Conservation (phyloP, 1,140 invertebrate species). For the Zaprionus vittiger region DNA sequence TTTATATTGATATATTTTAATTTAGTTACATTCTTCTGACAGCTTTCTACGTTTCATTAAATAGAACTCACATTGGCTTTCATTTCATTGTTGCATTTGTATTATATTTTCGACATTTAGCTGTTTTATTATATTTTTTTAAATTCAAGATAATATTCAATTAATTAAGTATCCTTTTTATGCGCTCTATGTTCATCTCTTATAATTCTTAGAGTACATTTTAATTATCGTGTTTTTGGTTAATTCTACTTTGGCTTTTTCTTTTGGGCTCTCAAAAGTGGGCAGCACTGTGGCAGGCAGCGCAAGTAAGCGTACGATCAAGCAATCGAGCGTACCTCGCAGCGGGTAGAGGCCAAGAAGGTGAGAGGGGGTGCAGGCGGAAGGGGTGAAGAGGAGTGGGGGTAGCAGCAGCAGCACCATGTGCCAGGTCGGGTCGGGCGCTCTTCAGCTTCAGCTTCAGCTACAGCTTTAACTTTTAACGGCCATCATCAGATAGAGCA, state of each 20-base stretch:
- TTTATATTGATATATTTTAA: too few relatives aligned
- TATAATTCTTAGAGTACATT: too few relatives aligned
- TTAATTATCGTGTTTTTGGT: background rate
- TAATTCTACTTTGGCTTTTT: background rate
- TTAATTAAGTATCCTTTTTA: too few relatives aligned
- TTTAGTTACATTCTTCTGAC: too few relatives aligned
- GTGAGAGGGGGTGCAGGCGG: background rate
- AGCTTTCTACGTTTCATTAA: too few relatives aligned
- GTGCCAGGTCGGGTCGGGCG: constrained; percentile 70
- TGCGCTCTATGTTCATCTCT: too few relatives aligned
- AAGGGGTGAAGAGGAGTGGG: background rate
- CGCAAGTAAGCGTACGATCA: constrained; percentile 36
- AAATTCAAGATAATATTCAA: too few relatives aligned
- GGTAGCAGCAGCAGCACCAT: constrained; percentile 37
- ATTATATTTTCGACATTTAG: too few relatives aligned
- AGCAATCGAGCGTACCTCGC: constrained; percentile 45
- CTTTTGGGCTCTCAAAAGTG: background rate
- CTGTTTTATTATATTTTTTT: too few relatives aligned
- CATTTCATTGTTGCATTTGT: too few relatives aligned
- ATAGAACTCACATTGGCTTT: too few relatives aligned
- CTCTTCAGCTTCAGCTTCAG: constrained; percentile 72
- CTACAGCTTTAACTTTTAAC: constrained; percentile 76
- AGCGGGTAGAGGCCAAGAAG: constrained; percentile 11
- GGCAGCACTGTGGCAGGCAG: background rate
- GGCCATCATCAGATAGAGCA: constrained; percentile 80